Conservation (phyloP, 2,113 vertebrate genomes). For the Pteropus alecto region DNA sequence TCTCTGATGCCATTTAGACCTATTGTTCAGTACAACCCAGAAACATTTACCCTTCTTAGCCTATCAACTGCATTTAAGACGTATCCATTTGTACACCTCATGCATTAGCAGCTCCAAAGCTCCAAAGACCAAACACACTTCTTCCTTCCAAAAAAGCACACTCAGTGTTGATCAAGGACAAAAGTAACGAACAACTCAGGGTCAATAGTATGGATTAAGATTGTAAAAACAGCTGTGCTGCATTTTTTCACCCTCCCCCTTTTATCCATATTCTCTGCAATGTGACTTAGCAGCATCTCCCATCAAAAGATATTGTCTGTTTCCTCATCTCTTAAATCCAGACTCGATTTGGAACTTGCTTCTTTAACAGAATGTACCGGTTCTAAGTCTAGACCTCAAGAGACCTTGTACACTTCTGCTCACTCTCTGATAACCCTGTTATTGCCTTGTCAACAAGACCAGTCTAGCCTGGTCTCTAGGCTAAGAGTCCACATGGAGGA, state of each 20-base stretch:
- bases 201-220: no score
- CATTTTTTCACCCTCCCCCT: neutral
- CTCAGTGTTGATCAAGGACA: neutral
- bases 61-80: neutral
- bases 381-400: neutral
- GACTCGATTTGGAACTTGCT: neutral
- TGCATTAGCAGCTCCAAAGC: neutral
- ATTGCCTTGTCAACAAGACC: neutral
- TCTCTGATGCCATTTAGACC: neutral
- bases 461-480: neutral
- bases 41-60: neutral
- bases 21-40: neutral
- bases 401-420: neutral
- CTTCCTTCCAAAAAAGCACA: neutral
- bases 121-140: neutral
- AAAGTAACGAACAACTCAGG: neutral
- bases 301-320: neutral
- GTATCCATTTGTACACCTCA: neutral
- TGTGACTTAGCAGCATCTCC: neutral
- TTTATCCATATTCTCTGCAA: neutral
- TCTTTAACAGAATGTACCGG: neutral
- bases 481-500: neutral
- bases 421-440: neutral
- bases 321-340: neutral
- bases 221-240: neutral